Evolutionary conservation across 1,140 invertebrate species (phyloP).

Genomic region (Macrotrachela quadricornifera): DNA sequence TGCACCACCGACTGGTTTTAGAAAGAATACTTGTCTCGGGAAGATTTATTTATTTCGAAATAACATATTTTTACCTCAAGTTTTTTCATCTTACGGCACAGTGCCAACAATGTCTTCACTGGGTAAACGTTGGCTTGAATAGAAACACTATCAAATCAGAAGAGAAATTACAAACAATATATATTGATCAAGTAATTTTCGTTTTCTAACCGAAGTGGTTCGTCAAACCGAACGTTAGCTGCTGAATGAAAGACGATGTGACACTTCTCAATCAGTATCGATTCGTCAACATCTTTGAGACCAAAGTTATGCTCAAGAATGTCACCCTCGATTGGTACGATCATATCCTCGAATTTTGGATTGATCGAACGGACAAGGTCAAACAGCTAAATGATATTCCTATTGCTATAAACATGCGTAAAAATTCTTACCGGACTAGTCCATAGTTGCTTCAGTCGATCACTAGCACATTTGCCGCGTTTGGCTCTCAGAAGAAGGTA

Average conservation of each 20-base stretch:
- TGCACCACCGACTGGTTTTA: slow-evolving; percentile 22
- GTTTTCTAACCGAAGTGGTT: slow-evolving; percentile 50
- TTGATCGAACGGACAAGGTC: slow-evolving; percentile 20
- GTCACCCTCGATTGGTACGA: slow-evolving; percentile 46
- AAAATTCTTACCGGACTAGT: slow-evolving; percentile 17
- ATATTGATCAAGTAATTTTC: too few relatives aligned
- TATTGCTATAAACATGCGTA: slow-evolving; percentile 1
- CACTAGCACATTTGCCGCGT: slow-evolving; percentile 33
- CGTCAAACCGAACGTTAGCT: slow-evolving; percentile 38
- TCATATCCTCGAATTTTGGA: slow-evolving; percentile 45
- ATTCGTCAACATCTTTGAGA: neutral
- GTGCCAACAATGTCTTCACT: slow-evolving; percentile 26
- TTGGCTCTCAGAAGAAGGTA: slow-evolving; percentile 10
- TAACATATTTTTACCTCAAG: slow-evolving; percentile 23
- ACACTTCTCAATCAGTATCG: neutral
- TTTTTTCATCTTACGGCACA: slow-evolving; percentile 25
- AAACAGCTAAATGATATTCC: slow-evolving; percentile 18
- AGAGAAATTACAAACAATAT: too few relatives aligned
- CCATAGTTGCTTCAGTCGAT: slow-evolving; percentile 23
- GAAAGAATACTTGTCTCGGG: too few relatives aligned
- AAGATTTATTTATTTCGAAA: too few relatives aligned
- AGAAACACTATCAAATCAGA: slow-evolving; percentile 21
- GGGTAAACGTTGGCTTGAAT: slow-evolving; percentile 33
- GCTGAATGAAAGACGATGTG: slow-evolving; percentile 9
- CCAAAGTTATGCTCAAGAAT: slow-evolving; percentile 3